Evolutionary conservation across 2,888 invertebrate genomes (phyloP), one percentile per base, ranked within the genome.

Genomic region (Ornithoptera priamus): DNA sequence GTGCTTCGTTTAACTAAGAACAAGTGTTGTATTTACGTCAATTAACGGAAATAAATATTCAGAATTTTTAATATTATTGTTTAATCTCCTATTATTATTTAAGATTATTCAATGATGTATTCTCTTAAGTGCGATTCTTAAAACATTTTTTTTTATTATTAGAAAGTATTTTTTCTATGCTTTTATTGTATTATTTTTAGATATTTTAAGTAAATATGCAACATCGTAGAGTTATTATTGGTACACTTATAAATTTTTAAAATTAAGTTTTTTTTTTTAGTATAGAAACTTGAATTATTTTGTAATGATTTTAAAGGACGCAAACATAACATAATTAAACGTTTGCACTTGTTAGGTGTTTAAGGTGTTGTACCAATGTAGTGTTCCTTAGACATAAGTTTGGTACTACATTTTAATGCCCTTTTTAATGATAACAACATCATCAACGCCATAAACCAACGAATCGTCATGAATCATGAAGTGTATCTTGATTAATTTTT

Each of bases 1-100:
- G 72, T 72, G 76, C 74, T 76, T 72, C 72, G 42, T 67, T 72
- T 50, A 62, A 70, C 50, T 17, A 62, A 6, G n/a, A 22, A 7
- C 18, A 58, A 36, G 30, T 20, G 15, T 53, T 56, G 30, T 56
- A 60, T 58, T 22, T 65, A 39, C 30, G 62, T 39, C 59, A 64
- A 59, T 60, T 68, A 30, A 24, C 12, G 36, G 12, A 15, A 36
- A 24, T 59, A 24, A 53, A 50, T 53, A 67, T 56, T 53, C 50
- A n/a, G 53, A n/a, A 39, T 39, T 53, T 20, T 18, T 53, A n/a
- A 20, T 20, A 58, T 58, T 68, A 30, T 50, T 17, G 15, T 50
- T 64, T 63, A 50, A 56, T 36, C n/a, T 53, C 42, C 4, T 36
- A 53, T 63, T 63, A 36, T 63, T 63, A 36, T 63, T 63, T 56